These are phyloP conservation scores for Cettia cetti DNA, from an alignment of 2,113 vertebrate genomes.

Conservation along the genomic window DNA sequence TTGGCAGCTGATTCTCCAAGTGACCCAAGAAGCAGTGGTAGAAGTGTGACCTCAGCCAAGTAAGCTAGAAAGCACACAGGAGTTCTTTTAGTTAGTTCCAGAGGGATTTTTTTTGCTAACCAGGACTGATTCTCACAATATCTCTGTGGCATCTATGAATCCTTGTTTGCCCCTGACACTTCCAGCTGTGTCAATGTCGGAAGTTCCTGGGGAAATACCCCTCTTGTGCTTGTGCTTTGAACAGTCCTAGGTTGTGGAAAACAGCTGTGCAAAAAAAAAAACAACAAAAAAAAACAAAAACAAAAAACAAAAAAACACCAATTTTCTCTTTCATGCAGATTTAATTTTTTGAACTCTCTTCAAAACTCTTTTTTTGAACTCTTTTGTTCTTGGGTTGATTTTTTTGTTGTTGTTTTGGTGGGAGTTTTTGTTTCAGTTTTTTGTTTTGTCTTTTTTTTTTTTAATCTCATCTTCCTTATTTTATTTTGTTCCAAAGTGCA, in stretches of 20 bases:
- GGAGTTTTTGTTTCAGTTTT: not conserved
- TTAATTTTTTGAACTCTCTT: not conserved
- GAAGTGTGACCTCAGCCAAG: not conserved
- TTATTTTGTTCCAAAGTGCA: not conserved
- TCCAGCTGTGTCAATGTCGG: not conserved
- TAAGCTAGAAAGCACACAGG: not conserved
- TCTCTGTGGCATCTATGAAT: not conserved
- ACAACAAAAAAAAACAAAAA: not conserved
- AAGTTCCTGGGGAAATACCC: not conserved
- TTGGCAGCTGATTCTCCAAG: not conserved
- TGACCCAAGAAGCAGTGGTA: not conserved
- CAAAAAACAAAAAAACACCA: not conserved
- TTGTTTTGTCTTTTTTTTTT: not conserved
- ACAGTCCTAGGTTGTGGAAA: not conserved
- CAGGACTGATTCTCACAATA: not conserved
- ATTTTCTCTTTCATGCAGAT: not conserved
- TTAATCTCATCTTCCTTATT: not conserved
- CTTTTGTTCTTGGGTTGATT: not conserved
- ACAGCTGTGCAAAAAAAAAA: not conserved
- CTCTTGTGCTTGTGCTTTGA: not conserved
- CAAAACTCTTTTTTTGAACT: not conserved
- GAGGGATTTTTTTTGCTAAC: not conserved
- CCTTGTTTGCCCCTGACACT: not conserved
- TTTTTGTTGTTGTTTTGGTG: not conserved
- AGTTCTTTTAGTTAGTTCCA: not conserved